phyloP scores from a whole-genome alignment of 1,140 invertebrate genomes.

The Thrips palmi region DNA sequence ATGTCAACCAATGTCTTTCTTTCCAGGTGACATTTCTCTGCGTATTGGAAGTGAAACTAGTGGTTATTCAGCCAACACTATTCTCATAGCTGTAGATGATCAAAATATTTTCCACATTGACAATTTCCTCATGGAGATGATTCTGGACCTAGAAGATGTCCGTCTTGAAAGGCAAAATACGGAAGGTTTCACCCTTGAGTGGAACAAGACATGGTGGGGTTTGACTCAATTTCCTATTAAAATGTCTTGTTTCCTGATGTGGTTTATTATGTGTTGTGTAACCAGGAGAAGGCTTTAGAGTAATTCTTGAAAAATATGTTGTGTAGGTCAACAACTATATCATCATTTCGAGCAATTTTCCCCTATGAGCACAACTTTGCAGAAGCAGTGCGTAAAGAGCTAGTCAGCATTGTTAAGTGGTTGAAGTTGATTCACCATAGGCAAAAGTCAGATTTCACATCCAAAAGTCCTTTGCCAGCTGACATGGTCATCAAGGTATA shows the following conservation, averaged over 20 bases:
- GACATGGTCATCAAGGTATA: constrained; percentile 74
- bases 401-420: constrained; percentile 84
- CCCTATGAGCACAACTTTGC: constrained; percentile 90
- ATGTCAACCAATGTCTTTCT: constrained; percentile 3
- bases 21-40: constrained; percentile 9
- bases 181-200: constrained; percentile 44
- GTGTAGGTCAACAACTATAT: constrained; percentile 52
- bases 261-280: background rate
- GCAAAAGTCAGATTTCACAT: constrained; percentile 40
- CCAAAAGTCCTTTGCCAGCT: constrained; percentile 44
- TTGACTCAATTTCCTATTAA: no score
- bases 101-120: constrained; percentile 56
- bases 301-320: no score
- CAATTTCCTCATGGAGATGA: constrained; percentile 37
- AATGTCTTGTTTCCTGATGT: background rate
- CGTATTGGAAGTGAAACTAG: constrained; percentile 11
- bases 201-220: constrained; percentile 48
- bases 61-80: no score
- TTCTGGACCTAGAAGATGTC: constrained; percentile 37
- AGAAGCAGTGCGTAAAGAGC: constrained; percentile 79
- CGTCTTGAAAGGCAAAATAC: constrained; percentile 47
- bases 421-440: constrained; percentile 62
- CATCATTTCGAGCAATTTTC: constrained; percentile 56
- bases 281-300: background rate
- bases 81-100: constrained; percentile 47